phyloP scores from a whole-genome alignment of 2,797 vertebrate species.

The Epinephelus coioides region DNA sequence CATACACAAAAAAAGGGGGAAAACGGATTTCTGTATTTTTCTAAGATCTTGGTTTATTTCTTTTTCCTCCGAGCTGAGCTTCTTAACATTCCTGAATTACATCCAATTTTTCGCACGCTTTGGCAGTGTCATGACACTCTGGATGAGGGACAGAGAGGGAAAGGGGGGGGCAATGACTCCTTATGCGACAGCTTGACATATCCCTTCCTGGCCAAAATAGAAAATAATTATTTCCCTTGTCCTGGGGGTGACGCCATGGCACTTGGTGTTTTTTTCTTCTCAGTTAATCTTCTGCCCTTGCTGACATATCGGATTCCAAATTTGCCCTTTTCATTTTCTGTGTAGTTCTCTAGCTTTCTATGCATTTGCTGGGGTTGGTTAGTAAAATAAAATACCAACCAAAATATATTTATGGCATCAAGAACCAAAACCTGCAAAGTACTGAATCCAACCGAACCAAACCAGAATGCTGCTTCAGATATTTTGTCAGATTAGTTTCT shows the following conservation, averaged over 20 bases:
- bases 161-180: constrained; percentile 39
- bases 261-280: constrained; percentile 31
- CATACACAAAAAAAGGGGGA: constrained; percentile 26
- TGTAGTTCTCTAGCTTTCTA: background rate
- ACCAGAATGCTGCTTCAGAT: background rate
- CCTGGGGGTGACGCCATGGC: constrained; percentile 48
- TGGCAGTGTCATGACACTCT: constrained; percentile 63
- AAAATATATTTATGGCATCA: background rate
- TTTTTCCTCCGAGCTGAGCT: constrained; percentile 56
- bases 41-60: constrained; percentile 66
- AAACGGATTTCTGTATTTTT: constrained; percentile 53
- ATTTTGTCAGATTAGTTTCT: background rate
- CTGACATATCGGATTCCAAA: constrained; percentile 63
- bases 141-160: constrained; percentile 48
- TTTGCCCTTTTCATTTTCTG: constrained; percentile 39
- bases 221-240: constrained; percentile 75
- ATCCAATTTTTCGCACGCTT: constrained; percentile 68
- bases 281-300: constrained; percentile 60
- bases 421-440: background rate
- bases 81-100: constrained; percentile 76
- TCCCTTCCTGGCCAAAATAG: constrained; percentile 67
- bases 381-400: background rate
- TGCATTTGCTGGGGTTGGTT: background rate
- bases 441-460: background rate
- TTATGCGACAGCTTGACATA: constrained; percentile 70